Conservation (phyloP, 2,797 vertebrate genomes). For the Coracias cyanogaster region DNA sequence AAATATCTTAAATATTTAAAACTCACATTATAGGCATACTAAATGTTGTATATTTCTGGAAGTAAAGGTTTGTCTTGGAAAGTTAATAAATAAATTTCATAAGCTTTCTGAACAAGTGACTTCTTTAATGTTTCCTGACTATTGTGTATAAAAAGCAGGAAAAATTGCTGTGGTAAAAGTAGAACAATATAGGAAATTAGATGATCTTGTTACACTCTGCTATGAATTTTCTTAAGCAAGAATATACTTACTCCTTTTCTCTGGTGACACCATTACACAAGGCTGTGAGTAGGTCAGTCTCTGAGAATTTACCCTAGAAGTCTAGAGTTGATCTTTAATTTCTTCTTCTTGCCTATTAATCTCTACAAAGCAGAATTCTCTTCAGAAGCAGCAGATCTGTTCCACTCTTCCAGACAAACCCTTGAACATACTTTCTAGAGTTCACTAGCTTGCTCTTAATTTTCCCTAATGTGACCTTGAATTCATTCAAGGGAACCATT, state of each 20-base stretch:
- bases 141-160: neutral
- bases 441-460: neutral
- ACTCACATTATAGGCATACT: neutral
- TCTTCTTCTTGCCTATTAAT: neutral
- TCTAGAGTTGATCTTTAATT: neutral
- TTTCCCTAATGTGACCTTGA: neutral
- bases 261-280: neutral
- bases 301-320: neutral
- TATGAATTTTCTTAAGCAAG: neutral
- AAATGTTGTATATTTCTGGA: neutral
- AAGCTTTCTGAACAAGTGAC: slow-evolving; percentile 16
- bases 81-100: neutral
- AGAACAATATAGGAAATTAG: neutral
- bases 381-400: neutral
- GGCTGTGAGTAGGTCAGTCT: neutral
- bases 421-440: neutral
- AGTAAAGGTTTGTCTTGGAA: neutral
- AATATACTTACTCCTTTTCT: neutral
- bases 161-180: slow-evolving; percentile 1
- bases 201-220: neutral
- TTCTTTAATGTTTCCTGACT: slow-evolving; percentile 17
- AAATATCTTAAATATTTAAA: slow-evolving; percentile 15
- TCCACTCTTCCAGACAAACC: neutral
- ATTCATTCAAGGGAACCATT: neutral
- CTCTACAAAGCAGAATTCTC: neutral